Evolutionary conservation across 2,113 vertebrate genomes (phyloP).

Genomic region (Mormoops blainvillei): DNA sequence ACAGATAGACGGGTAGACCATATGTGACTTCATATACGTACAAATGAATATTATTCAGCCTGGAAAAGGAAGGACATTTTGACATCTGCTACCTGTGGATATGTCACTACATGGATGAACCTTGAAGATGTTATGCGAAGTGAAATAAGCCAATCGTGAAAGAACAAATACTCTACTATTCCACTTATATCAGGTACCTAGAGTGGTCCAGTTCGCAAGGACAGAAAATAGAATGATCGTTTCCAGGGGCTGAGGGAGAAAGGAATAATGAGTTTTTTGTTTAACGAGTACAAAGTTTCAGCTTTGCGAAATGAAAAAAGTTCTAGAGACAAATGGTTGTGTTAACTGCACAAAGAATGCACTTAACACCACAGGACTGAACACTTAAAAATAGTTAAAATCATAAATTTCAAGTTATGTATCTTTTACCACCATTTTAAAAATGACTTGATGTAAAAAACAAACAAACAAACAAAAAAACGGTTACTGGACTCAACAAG

Average conservation of each 20-base stretch:
- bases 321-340: not conserved
- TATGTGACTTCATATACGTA: no score
- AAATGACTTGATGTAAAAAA: not conserved
- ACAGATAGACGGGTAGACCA: no score
- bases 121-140: not conserved
- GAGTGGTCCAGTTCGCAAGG: not conserved
- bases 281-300: not conserved
- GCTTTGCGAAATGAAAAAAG: not conserved
- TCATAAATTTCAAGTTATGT: not conserved
- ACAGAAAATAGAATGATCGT: not conserved
- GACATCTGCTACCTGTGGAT: not conserved
- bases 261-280: not conserved
- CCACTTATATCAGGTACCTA: not conserved
- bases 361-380: no score
- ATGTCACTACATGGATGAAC: not conserved
- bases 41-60: no score
- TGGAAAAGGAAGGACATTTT: not conserved
- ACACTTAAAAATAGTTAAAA: not conserved
- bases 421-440: not conserved
- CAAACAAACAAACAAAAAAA: not conserved
- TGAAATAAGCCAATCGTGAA: not conserved
- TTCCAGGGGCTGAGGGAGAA: not conserved
- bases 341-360: rapidly evolving
- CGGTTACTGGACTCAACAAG: not conserved
- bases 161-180: not conserved